Evolutionary conservation across 1,140 invertebrate genomes (phyloP), one percentile per base, ranked within the genome.

Genomic region (Dendroctonus ponderosae): DNA sequence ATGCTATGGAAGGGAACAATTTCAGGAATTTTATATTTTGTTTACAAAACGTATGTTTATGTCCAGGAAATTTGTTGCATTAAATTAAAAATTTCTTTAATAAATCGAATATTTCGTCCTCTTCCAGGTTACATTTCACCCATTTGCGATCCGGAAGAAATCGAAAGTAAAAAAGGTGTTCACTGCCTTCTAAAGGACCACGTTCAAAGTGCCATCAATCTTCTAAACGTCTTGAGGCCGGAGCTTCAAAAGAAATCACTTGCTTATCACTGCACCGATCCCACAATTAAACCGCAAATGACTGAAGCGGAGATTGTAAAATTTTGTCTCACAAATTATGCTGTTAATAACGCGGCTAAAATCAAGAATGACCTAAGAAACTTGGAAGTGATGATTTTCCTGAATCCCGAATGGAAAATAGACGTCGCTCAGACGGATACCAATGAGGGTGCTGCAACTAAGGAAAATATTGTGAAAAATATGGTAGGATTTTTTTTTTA

Each of bases 401-500:
- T 84, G 51, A 91, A 90, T 78, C 86, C 87, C 0, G 82, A 85
- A 66, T 90, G 88, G 88, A 85, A 85, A 9, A 80, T 90, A 7
- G 80, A 80, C 70, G 77, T 88, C 2, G 77, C 87, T 26, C 82
- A 86, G 62, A 73, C 80, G 49, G 77, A 80, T 26, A 72, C 77
- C 41, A 72, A 77, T 57, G 63, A 67, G 49, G 75, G 72, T 54
- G 70, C 67, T 6, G 69, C 74, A 9, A 51, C 43, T 9, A 70
- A 72, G 53, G 58, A 64, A 5, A 75, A 79, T 66, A 68, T 79
- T 54, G 59, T 77, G 9, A 74, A 76, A 69, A 74, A 76, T 63
- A 76, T 80, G 76, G 80, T 81, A 72, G 76, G 70, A n/a, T 9
- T 46, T n/a, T n/a, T n/a, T n/a, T n/a, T n/a, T n/a, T n/a, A n/a